Evolutionary conservation across 2,888 invertebrate genomes (phyloP), one percentile per base, ranked within the genome.

Genomic region (Acrocyrtus sp.): DNA sequence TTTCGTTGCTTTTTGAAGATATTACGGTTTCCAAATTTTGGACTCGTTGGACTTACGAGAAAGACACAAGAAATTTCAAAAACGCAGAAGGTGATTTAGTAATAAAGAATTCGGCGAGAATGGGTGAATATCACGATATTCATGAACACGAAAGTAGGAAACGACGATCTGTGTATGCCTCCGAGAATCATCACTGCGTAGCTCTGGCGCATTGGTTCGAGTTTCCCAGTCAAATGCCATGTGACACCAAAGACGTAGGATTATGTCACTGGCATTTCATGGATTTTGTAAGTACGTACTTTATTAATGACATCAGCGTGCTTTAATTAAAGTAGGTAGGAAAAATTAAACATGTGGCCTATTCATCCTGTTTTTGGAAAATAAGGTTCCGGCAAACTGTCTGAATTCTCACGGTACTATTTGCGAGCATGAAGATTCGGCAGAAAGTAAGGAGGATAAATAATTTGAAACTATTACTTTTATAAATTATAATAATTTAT

Each of bases 321-420:
- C n/a, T n/a, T n/a, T n/a, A n/a, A n/a, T n/a, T n/a, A n/a, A n/a
- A n/a, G n/a, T n/a, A n/a, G n/a, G n/a, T n/a, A n/a, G n/a, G n/a
- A n/a, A n/a, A n/a, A n/a, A n/a, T n/a, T n/a, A n/a, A n/a, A n/a
- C n/a, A n/a, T n/a, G n/a, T n/a, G n/a, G n/a, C n/a, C n/a, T n/a
- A n/a, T n/a, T n/a, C n/a, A n/a, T n/a, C n/a, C n/a, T n/a, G n/a
- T n/a, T n/a, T n/a, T n/a, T n/a, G n/a, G n/a, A n/a, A n/a, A n/a
- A n/a, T n/a, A n/a, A n/a, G n/a, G n/a, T n/a, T 8, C 68, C 68
- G 6, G 43, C 60, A 0, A 61, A 60, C 22, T 68, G 68, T 21
- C 21, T 29, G 10, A 68, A 68, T 34, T 58, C 39, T 27, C 51
- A 50, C 19, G 68, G 29, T 8, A n/a, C 47, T 1, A 68, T 68